Evolutionary conservation across 1,140 invertebrate species (phyloP).

Genomic region (Drosophila sulfurigaster): DNA sequence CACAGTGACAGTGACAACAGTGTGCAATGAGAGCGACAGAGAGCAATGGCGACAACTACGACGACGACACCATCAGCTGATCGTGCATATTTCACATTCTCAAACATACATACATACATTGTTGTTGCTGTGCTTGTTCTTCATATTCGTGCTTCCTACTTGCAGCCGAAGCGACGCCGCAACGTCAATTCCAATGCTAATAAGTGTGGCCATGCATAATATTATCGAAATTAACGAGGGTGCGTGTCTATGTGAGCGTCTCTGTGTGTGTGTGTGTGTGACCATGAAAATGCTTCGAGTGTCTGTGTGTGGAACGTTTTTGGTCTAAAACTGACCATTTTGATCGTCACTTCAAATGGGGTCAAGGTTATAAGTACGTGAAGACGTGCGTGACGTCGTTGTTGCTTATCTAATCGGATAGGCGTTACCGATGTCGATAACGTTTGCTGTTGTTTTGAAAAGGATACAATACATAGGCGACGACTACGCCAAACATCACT

Average conservation of each 20-base stretch:
- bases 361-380: conserved; percentile 65
- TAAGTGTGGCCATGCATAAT: conserved; percentile 58
- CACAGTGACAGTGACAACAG: neutral
- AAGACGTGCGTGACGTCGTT: conserved; percentile 5
- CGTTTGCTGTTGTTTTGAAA: conserved; percentile 85
- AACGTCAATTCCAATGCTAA: conserved; percentile 44
- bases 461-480: conserved; percentile 99
- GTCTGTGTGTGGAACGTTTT: neutral
- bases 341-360: conserved; percentile 41
- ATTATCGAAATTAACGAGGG: conserved; percentile 38
- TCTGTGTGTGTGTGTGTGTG: conserved; percentile 4
- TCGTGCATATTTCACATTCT: conserved; percentile 12
- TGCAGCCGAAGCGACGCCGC: conserved; percentile 23
- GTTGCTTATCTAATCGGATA: conserved; percentile 22
- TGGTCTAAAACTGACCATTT: conserved; percentile 28
- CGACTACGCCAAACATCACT: conserved; percentile 95
- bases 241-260: conserved; percentile 12
- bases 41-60: no score
- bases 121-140: neutral
- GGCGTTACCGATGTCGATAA: neutral
- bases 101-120: neutral
- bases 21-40: no score
- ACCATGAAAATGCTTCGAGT: conserved; percentile 23
- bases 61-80: conserved; percentile 11
- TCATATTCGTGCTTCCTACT: conserved; percentile 22